These are phyloP conservation scores for Carapus acus DNA, from an alignment of 2,797 vertebrate genomes.

Conservation along the genomic window DNA sequence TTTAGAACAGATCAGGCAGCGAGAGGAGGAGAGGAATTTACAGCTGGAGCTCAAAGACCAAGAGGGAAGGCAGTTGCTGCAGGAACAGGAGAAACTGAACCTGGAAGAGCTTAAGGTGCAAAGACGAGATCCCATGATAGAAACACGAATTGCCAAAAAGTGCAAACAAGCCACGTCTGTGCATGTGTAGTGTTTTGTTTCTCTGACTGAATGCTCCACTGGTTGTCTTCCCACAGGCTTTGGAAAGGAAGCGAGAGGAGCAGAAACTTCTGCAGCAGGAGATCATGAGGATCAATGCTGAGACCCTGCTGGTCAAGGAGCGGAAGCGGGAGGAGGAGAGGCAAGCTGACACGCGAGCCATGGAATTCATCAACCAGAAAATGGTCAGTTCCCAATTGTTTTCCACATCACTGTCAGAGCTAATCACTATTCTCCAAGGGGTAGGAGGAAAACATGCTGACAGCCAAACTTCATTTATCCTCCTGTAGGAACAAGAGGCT, in stretches of 20 bases:
- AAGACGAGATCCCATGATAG: neutral
- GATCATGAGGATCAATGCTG: conserved; percentile 72
- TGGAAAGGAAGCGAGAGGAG: conserved; percentile 71
- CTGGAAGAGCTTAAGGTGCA: conserved; percentile 79
- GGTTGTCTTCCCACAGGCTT: conserved; percentile 59
- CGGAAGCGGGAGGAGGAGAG: conserved; percentile 73
- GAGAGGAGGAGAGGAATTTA: conserved; percentile 67
- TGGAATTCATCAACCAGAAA: conserved; percentile 79
- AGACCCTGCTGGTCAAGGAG: conserved; percentile 70
- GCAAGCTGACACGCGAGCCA: conserved; percentile 66
- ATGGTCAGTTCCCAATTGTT: conserved; percentile 68
- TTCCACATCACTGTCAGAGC: neutral
- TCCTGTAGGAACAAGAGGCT: conserved; percentile 75
- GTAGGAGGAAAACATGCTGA: neutral
- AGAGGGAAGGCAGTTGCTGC: conserved; percentile 72
- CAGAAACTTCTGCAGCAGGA: conserved; percentile 74
- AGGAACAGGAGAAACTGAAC: conserved; percentile 72
- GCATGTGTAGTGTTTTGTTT: neutral
- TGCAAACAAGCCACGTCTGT: neutral
- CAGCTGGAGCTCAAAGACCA: conserved; percentile 71
- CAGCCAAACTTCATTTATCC: neutral
- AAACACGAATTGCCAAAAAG: neutral
- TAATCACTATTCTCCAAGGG: neutral
- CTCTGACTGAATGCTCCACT: neutral
- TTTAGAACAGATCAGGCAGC: conserved; percentile 76